Percentiles rank a stretch among this genome's conserved stretches.
These are phyloP conservation scores for Clarias batrachus DNA, from an alignment of 2,113 vertebrate genomes.

Conservation along the genomic window DNA sequence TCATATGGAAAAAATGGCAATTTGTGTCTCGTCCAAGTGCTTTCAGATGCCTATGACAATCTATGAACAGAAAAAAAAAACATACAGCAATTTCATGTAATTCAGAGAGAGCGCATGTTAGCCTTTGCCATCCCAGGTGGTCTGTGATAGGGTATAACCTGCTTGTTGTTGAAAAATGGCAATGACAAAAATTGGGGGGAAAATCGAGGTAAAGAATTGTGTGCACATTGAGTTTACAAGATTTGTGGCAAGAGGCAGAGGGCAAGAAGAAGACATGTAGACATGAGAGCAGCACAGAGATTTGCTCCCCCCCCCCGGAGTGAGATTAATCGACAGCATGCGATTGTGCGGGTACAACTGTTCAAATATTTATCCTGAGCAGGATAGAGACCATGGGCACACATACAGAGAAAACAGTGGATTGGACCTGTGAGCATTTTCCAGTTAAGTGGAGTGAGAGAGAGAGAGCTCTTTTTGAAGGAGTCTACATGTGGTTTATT, in stretches of 20 bases:
- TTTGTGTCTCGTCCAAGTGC: neutral
- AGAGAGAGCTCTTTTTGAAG: neutral
- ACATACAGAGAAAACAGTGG: slow-evolving; percentile 52
- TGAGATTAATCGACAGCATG: slow-evolving; percentile 52
- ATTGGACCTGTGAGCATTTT: slow-evolving; percentile 53
- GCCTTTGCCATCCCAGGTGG: neutral
- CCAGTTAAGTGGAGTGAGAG: slow-evolving; percentile 19
- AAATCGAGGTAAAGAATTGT: neutral
- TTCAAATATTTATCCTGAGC: slow-evolving; percentile 59
- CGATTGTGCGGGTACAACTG: slow-evolving; percentile 51
- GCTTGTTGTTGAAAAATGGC: neutral
- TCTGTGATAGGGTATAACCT: neutral
- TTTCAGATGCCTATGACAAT: neutral
- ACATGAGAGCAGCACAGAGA: slow-evolving; percentile 54
- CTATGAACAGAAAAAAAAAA: neutral
- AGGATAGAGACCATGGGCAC: slow-evolving; percentile 57
- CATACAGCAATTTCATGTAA: neutral
- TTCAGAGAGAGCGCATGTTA: neutral
- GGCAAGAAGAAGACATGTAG: slow-evolving; percentile 10
- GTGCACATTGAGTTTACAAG: neutral
- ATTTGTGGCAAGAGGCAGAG: neutral
- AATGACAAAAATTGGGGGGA: neutral
- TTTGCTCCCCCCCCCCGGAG: slow-evolving; percentile 53
- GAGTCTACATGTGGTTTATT: slow-evolving; percentile 3
- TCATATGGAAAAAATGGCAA: neutral